These are phyloP conservation scores for Esperia sulphurella DNA, from an alignment of 2,888 invertebrate genomes.

Conservation along the genomic window DNA sequence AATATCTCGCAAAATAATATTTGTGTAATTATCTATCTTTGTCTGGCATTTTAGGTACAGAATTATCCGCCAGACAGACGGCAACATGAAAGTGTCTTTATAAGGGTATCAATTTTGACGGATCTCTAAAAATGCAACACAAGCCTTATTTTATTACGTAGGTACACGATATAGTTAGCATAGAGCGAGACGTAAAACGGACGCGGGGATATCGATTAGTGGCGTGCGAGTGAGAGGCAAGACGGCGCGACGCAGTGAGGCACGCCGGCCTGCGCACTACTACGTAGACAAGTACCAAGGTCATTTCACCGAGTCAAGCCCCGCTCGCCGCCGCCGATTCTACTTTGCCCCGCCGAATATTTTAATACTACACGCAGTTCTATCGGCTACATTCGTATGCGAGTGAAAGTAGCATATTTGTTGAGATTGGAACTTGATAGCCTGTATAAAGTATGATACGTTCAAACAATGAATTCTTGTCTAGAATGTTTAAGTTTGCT, in stretches of 20 bases:
- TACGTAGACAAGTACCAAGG: conserved; percentile 68
- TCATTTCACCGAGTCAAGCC: conserved; percentile 44
- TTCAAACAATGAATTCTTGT: too few species aligned
- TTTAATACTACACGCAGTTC: too few species aligned
- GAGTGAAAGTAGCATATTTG: conserved; percentile 30
- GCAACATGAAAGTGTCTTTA: too few species aligned
- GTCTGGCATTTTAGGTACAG: too few species aligned
- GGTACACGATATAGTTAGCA: conserved; percentile 60
- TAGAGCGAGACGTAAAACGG: conserved; percentile 42
- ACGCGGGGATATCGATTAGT: conserved; percentile 48
- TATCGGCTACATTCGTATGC: neutral
- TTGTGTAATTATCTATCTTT: too few species aligned
- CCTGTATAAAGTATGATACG: too few species aligned
- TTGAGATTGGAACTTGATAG: too few species aligned
- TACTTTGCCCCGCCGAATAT: too few species aligned
- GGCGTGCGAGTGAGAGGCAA: conserved; percentile 40
- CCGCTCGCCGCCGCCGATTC: conserved; percentile 16
- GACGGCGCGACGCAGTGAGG: conserved; percentile 32
- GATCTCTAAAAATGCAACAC: conserved; percentile 45
- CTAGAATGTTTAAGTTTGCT: too few species aligned
- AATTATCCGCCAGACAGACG: too few species aligned
- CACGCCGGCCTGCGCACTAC: conserved; percentile 37
- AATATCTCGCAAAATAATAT: too few species aligned
- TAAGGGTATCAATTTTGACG: too few species aligned
- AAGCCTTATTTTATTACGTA: conserved; percentile 18